Evolutionary conservation across 1,140 invertebrate genomes (phyloP), one percentile per base, ranked within the genome.

Genomic region (Copidosoma floridanum): DNA sequence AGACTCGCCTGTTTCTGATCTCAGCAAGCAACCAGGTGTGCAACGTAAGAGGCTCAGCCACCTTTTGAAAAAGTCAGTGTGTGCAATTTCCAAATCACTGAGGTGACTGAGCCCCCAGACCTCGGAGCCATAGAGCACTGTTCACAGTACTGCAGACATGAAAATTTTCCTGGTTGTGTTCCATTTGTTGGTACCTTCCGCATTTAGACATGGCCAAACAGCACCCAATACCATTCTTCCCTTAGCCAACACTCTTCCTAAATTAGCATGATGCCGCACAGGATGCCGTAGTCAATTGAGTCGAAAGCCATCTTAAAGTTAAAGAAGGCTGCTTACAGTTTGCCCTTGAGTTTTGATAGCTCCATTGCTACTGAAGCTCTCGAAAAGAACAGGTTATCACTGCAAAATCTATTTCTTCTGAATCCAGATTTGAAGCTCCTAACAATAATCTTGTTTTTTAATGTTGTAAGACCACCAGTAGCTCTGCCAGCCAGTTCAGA

Each of bases 361-460:
- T 46, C 18, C 14, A 24, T 7, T 10, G 18, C 18, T 6, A 46
- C 14, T 20, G 6, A 21, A 8, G 8, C 23, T 23, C 11, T 10
- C 18, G 23, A 21, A 65, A 23, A 0, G 58, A 57, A 54, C 65
- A 71, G 16, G 64, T 26, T 7, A 61, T 48, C 0, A 59, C 61
- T 20, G 60, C 64, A 16, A 65, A 37, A 1, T 44, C 11, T 44
- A 66, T 65, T 1, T 63, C 69, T 52, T 67, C 63, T n/a, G 27
- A 5, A 71, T 58, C 12, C 69, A 60, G 26, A 60, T 56, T n/a
- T n/a, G n/a, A n/a, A n/a, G n/a, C n/a, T n/a, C n/a, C n/a, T n/a
- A n/a, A n/a, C n/a, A n/a, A n/a, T n/a, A n/a, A n/a, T n/a, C n/a
- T n/a, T n/a, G n/a, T n/a, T n/a, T n/a, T n/a, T n/a, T n/a, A n/a